Evolutionary conservation across 2,113 vertebrate species (phyloP).

Genomic region (Osmerus eperlanus): DNA sequence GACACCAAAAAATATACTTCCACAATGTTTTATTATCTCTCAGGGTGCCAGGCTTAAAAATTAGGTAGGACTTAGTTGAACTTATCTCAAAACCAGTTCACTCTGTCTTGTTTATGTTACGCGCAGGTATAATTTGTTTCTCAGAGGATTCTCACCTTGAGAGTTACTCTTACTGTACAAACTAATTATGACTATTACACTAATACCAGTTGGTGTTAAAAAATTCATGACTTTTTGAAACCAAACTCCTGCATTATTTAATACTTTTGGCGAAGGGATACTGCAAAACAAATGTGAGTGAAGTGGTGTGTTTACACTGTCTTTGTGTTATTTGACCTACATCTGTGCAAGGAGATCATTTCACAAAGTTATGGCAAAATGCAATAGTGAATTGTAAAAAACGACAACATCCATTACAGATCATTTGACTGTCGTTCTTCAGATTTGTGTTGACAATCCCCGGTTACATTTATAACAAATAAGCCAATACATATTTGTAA

Average conservation of each 20-base stretch:
- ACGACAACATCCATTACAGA: no score
- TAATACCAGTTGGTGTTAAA: slow-evolving; percentile 4
- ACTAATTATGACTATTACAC: slow-evolving; percentile 1
- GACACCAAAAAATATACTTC: neutral
- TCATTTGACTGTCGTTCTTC: no score
- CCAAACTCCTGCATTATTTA: neutral
- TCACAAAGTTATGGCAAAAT: neutral
- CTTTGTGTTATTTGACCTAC: neutral
- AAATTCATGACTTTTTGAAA: neutral
- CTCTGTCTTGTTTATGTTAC: neutral
- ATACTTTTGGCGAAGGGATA: neutral
- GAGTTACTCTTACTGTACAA: neutral
- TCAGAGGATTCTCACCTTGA: neutral
- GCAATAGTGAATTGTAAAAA: no score
- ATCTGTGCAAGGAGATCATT: neutral
- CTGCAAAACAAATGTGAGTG: neutral
- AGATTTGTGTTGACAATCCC: no score
- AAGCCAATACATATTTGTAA: no score
- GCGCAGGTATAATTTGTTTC: neutral
- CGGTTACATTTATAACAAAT: no score
- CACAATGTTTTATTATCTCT: no score
- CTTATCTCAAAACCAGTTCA: no score
- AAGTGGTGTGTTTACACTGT: neutral
- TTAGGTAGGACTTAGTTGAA: no score
- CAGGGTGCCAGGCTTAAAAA: no score